These are phyloP conservation scores for Glaucopsyche alexis DNA, from an alignment of 2,888 invertebrate species.

Conservation along the genomic window DNA sequence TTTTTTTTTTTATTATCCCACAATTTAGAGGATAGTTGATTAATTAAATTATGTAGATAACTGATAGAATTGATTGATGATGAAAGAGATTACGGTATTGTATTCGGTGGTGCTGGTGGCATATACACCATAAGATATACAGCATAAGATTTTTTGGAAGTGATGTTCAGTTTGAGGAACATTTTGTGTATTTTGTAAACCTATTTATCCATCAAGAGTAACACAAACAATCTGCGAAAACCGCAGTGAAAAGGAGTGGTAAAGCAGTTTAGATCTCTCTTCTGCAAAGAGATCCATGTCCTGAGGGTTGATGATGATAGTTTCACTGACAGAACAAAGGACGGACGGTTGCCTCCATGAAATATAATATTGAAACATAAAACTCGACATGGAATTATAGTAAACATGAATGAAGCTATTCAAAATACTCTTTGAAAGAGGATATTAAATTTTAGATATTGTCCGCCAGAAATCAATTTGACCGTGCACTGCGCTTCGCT, in stretches of 20 bases:
- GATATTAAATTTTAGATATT: conserved; percentile 22
- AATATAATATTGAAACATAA: not conserved
- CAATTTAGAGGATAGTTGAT: no score
- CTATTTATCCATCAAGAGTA: no score
- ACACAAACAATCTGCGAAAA: no score
- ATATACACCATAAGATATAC: no score
- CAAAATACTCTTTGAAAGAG: conserved; percentile 15
- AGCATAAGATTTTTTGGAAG: no score
- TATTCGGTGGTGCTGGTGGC: no score
- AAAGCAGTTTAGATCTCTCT: no score
- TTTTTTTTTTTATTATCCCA: not conserved
- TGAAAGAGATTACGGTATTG: no score
- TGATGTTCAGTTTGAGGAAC: no score
- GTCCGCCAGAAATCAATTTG: conserved; percentile 16
- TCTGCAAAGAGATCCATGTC: no score
- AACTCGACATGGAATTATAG: not conserved
- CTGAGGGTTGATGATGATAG: not conserved
- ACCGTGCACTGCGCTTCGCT: not conserved
- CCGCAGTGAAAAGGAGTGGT: no score
- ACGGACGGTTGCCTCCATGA: not conserved
- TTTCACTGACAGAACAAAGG: not conserved
- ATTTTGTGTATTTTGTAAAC: no score
- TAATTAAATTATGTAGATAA: not conserved
- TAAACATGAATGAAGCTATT: conserved; percentile 10
- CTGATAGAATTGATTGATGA: not conserved